A percentile compares a stretch with the other conserved stretches of the same genome.
Conservation (phyloP, 2,113 vertebrate genomes). For the Tachuris rubrigastra region DNA sequence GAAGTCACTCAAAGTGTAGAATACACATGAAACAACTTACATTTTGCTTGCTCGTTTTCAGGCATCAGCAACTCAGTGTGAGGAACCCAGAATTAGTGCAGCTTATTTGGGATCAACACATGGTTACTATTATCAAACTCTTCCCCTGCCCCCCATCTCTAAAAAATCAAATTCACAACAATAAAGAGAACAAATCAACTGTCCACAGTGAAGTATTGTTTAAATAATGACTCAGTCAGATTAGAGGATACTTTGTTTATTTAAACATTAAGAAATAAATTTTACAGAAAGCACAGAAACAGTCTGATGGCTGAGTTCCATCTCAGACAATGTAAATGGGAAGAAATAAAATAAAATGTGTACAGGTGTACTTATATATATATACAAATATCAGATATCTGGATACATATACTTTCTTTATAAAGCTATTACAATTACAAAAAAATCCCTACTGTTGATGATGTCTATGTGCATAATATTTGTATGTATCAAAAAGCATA, state of each 20-base stretch:
- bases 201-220: background rate
- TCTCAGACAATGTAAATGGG: background rate
- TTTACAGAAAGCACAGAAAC: background rate
- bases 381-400: background rate
- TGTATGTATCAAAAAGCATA: background rate
- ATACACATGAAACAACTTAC: background rate
- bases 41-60: background rate
- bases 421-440: background rate
- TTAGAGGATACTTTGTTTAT: background rate
- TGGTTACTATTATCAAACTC: rapidly evolving
- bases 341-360: background rate
- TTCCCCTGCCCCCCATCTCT: background rate
- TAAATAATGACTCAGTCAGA: background rate
- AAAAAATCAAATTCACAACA: background rate
- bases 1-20: background rate
- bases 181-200: background rate
- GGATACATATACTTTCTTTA: background rate
- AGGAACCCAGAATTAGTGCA: background rate
- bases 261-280: background rate
- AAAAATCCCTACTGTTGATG: background rate
- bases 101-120: background rate
- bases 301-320: background rate
- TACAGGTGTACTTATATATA: background rate
- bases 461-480: background rate
- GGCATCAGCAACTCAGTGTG: background rate